Evolutionary conservation across 2,113 vertebrate species (phyloP).

Genomic region (Athene cunicularia): DNA sequence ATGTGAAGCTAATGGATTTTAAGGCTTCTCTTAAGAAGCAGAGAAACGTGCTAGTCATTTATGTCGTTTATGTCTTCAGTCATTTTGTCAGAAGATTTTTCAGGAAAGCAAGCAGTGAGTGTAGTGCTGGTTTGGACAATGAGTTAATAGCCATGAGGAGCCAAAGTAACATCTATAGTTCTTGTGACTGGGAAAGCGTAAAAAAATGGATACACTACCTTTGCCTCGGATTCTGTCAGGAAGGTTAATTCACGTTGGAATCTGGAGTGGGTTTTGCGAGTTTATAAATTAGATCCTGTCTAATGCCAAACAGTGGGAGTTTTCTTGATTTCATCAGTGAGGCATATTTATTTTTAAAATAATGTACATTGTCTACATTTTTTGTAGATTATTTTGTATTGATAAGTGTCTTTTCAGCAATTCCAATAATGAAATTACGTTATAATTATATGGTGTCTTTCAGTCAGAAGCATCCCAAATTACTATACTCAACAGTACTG

Average conservation of each 20-base stretch:
- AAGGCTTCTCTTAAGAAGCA: neutral
- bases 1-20: neutral
- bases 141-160: neutral
- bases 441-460: neutral
- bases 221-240: neutral
- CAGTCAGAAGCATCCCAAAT: neutral
- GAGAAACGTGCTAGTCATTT: neutral
- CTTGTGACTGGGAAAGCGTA: neutral
- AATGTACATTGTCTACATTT: neutral
- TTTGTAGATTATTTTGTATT: neutral
- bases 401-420: neutral
- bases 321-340: neutral
- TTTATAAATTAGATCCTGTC: neutral
- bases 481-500: neutral
- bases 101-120: neutral
- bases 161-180: neutral
- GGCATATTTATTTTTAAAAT: neutral
- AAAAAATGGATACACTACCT: neutral
- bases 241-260: neutral
- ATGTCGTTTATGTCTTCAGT: neutral
- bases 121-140: neutral
- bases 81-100: neutral
- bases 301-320: neutral
- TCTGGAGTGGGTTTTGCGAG: neutral
- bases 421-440: neutral